Percentiles rank a stretch among this genome's conserved stretches.
phyloP scores from a whole-genome alignment of 2,888 invertebrate genomes.

The Cantharis nigra region DNA sequence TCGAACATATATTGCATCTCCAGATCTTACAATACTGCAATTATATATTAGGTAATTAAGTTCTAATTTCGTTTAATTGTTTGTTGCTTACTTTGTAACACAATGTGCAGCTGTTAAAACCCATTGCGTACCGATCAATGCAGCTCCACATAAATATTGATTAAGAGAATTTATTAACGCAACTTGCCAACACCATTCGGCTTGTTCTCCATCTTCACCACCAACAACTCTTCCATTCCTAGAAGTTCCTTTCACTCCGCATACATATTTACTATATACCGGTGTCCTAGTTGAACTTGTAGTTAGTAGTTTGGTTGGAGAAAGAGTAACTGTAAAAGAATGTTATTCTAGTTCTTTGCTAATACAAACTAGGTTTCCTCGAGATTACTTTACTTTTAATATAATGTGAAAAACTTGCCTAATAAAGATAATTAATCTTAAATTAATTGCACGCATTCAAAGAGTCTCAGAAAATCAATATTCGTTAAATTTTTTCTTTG shows the following conservation, averaged over 20 bases:
- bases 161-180: conserved; percentile 91
- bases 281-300: conserved; percentile 70
- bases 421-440: not conserved
- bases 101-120: conserved; percentile 93
- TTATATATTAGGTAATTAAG: not conserved
- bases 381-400: not conserved
- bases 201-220: conserved; percentile 87
- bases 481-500: not conserved
- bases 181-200: conserved; percentile 96
- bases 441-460: not conserved
- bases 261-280: conserved; percentile 87
- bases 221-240: conserved; percentile 75
- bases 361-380: not conserved
- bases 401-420: not conserved
- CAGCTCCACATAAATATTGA: conserved; percentile 92
- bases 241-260: conserved; percentile 85
- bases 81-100: conserved; percentile 78
- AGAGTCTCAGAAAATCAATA: not conserved
- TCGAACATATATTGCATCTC: conserved; percentile 90
- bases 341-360: not conserved
- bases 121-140: conserved; percentile 93
- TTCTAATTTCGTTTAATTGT: not conserved
- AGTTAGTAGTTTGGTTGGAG: conserved; percentile 58
- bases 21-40: conserved; percentile 86
- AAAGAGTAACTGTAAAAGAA: conserved; percentile 54